Evolutionary conservation across 2,113 vertebrate genomes (phyloP), one percentile per base, ranked within the genome.

Genomic region (Ornithorhynchus anatinus): DNA sequence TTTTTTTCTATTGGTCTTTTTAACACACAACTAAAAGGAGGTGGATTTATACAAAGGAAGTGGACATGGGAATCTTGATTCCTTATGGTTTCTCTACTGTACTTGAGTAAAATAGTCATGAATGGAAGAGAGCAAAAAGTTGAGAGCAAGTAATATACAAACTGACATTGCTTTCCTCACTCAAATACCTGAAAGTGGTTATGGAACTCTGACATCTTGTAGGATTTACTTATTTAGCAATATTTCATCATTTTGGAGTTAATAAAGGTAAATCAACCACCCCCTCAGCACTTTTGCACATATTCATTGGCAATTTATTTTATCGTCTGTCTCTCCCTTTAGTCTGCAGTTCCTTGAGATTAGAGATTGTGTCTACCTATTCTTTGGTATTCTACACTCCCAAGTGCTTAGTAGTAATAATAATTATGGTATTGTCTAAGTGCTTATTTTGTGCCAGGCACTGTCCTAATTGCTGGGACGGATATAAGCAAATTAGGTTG

Each of bases 1-100:
- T 23, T 66, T 89, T 81, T 88, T 77, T 50, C 71, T 42, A 40
- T 37, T 29, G 72, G 80, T 60, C 38, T 42, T 10, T 75, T 81
- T 85, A 79, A 68, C 79, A 80, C 33, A 68, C 15, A 39, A 63
- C 63, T 64, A 39, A 33, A 27, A 31, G n/a, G 29, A n/a, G 56
- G n/a, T 27, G 48, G 50, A 31, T 52, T n/a, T 25, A 35, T 52
- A 48, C 31, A 40, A 66, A 66, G 69, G 8, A 42, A 50, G 83
- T 48, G 7, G 32, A 75, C 76, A 52, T 47, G 64, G 31, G 36
- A 50, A 51, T 76, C 75, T 78, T 68, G 23, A 48, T 72, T 67
- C 47, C 53, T 25, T 33, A 5, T 80, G 37, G 42, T 35, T 54
- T 51, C 35, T 67, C 77, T 63, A 66, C 62, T 67, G 79, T 63